Percentiles rank a stretch among this genome's conserved stretches.
Conservation (phyloP, 2,797 vertebrate species). For the Gastrophryne carolinensis region DNA sequence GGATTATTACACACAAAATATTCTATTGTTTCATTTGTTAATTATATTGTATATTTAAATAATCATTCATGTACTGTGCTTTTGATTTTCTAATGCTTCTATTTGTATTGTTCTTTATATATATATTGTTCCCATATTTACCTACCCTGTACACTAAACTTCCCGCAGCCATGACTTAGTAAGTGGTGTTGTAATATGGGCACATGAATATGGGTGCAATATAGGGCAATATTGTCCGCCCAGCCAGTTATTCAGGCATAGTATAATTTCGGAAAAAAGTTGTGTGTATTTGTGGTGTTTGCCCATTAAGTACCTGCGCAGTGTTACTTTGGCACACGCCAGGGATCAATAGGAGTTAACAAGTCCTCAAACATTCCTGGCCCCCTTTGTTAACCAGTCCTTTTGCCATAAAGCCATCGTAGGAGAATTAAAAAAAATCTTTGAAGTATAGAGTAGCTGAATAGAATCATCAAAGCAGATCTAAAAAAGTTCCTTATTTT, state of each 20-base stretch:
- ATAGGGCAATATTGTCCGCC: neutral
- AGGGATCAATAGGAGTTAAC: constrained; percentile 99
- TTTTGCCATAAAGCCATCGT: constrained; percentile 83
- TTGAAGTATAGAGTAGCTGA: constrained; percentile 91
- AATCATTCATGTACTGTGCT: no score
- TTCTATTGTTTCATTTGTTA: no score
- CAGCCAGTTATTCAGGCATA: neutral
- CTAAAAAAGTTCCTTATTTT: constrained; percentile 96
- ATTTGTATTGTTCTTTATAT: no score
- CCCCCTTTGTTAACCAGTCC: constrained; percentile 88
- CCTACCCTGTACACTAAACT: no score
- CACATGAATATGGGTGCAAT: neutral
- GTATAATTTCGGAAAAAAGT: constrained; percentile 51
- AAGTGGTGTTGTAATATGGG: neutral
- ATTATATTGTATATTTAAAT: no score
- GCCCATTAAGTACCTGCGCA: constrained; percentile 97
- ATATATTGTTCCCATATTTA: no score
- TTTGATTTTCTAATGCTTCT: no score
- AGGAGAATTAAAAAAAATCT: constrained; percentile 88
- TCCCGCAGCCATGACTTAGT: no score
- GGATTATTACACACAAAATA: no score
- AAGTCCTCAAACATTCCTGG: constrained; percentile 96
- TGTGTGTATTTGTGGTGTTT: constrained; percentile 87
- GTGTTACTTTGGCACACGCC: constrained; percentile 99
- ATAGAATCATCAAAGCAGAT: constrained; percentile 97